Conservation (phyloP, 2,113 vertebrate genomes). For the Mustela lutreola region DNA sequence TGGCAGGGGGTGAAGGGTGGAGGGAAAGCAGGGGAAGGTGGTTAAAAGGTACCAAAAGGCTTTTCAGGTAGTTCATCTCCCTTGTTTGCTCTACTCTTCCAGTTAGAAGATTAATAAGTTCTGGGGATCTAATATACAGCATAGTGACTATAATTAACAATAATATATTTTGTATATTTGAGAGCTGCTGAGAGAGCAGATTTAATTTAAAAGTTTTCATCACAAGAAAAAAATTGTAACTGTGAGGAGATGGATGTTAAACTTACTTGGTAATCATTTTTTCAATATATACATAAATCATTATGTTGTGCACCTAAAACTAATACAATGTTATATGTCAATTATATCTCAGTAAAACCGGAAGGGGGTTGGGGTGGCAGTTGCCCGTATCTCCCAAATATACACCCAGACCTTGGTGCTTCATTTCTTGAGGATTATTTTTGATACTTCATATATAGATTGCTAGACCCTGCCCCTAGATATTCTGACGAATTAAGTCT, state of each 20-base stretch:
- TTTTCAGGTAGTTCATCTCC: too few species aligned
- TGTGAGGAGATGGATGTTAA: not conserved
- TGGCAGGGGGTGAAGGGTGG: not conserved
- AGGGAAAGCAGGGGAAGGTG: not conserved
- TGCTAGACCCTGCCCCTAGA: not conserved
- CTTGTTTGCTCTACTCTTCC: not conserved
- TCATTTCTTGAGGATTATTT: conserved; percentile 35
- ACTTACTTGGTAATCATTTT: not conserved
- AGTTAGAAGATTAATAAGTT: not conserved
- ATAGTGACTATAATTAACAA: not conserved
- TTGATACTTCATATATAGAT: conserved; percentile 27
- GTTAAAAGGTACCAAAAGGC: not conserved
- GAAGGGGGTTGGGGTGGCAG: not conserved
- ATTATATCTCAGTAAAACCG: not conserved
- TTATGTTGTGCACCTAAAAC: not conserved
- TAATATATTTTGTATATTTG: not conserved
- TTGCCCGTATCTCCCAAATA: not conserved
- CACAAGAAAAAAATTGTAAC: not conserved
- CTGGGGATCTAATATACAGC: not conserved
- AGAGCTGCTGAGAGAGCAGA: not conserved
- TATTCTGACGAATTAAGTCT: conserved; percentile 23
- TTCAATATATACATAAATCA: not conserved
- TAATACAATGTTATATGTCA: not conserved
- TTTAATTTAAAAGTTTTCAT: not conserved
- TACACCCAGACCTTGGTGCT: not conserved